phyloP scores from a whole-genome alignment of 2,113 vertebrate genomes.

The Cyanistes caeruleus region DNA sequence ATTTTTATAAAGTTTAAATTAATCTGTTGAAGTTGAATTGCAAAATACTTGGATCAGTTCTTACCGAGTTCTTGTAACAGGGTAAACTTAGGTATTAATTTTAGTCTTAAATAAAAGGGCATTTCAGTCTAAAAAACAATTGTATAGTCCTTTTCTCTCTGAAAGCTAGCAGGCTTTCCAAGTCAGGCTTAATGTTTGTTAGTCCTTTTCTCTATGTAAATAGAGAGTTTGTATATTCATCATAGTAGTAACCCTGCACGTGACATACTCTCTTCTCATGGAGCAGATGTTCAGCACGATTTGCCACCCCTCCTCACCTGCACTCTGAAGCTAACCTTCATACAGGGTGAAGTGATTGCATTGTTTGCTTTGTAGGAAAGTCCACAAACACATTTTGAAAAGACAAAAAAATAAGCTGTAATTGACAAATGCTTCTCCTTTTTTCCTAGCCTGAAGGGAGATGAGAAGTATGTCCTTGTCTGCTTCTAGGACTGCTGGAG shows the following conservation, averaged over 20 bases:
- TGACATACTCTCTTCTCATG: background rate
- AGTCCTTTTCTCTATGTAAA: background rate
- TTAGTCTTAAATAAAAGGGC: background rate
- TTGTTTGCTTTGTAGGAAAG: background rate
- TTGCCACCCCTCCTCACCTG: background rate
- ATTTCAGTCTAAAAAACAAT: background rate
- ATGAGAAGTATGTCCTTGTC: background rate
- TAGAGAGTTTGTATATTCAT: background rate
- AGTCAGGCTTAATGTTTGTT: background rate
- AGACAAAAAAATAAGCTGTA: background rate
- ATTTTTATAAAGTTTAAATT: background rate
- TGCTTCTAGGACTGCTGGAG: background rate
- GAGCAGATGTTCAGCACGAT: background rate
- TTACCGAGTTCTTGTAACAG: background rate
- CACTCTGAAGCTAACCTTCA: background rate
- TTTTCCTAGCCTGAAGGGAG: slow-evolving; percentile 14
- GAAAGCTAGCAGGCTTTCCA: background rate
- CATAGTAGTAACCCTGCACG: background rate
- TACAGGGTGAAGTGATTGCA: background rate
- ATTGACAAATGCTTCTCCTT: background rate
- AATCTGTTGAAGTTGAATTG: background rate
- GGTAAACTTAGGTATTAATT: background rate
- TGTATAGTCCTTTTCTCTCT: background rate
- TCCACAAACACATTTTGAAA: background rate
- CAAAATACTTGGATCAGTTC: background rate